A percentile compares a stretch with the other conserved stretches of the same genome.
Evolutionary conservation across 1,140 invertebrate species (phyloP).

Genomic region (Hermetia illucens): DNA sequence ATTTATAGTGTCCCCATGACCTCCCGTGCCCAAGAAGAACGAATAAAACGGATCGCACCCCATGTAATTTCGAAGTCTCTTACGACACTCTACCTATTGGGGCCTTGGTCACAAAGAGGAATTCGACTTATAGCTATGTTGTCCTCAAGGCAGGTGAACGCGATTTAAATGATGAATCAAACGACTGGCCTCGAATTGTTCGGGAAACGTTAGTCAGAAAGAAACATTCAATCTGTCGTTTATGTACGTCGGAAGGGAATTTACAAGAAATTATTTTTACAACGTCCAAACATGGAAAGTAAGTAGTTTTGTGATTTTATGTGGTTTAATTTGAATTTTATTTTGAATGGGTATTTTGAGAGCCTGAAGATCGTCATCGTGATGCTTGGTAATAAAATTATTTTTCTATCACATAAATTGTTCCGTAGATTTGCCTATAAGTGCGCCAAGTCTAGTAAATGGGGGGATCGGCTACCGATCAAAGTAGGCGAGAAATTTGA

Average conservation of each 20-base stretch:
- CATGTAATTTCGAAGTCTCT: conserved; percentile 61
- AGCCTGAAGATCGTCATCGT: too few relatives aligned
- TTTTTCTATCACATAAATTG: too few relatives aligned
- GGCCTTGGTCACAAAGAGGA: conserved; percentile 22
- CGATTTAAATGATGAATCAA: conserved; percentile 32
- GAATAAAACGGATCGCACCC: conserved; percentile 37
- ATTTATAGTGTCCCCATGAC: conserved; percentile 66
- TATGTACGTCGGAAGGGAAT: conserved; percentile 60
- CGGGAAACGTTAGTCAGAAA: conserved; percentile 45
- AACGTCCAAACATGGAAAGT: conserved; percentile 54
- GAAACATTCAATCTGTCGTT: conserved; percentile 57
- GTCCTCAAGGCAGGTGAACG: conserved; percentile 60
- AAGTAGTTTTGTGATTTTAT: conserved; percentile 10
- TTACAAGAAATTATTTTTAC: conserved; percentile 67
- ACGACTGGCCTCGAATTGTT: conserved; percentile 66
- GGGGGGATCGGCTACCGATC: conserved; percentile 60
- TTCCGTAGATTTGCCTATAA: conserved; percentile 42
- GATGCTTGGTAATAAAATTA: conserved; percentile 1
- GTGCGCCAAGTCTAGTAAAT: conserved; percentile 50
- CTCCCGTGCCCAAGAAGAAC: conserved; percentile 47
- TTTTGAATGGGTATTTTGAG: too few relatives aligned
- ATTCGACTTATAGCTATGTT: conserved; percentile 56
- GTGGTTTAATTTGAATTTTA: conserved; percentile 3
- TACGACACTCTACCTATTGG: conserved; percentile 43
- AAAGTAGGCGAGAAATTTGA: conserved; percentile 20